Evolutionary conservation across 2,113 vertebrate species (phyloP).

Genomic region (Proteles cristata): DNA sequence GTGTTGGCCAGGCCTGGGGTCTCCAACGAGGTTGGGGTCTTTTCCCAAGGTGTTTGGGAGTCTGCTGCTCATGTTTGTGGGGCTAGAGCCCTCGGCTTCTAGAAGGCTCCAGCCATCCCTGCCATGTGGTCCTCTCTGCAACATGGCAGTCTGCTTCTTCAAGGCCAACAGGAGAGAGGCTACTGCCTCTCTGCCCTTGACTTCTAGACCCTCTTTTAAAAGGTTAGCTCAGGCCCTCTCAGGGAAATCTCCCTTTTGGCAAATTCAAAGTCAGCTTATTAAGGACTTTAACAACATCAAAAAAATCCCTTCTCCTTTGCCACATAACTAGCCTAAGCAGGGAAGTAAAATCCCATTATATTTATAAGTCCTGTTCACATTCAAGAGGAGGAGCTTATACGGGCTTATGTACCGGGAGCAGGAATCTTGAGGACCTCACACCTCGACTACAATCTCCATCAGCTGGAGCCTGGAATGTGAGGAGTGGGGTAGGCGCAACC

Average conservation of each 20-base stretch:
- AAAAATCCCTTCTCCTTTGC: background rate
- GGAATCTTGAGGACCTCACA: background rate
- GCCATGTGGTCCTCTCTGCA: background rate
- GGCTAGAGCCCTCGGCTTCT: background rate
- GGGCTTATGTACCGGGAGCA: background rate
- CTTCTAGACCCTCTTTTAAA: background rate
- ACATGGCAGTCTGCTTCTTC: background rate
- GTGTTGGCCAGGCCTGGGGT: background rate
- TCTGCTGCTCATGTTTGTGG: background rate
- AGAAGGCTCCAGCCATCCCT: background rate
- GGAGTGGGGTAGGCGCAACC: accelerated
- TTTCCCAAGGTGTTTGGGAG: background rate
- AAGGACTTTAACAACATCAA: background rate
- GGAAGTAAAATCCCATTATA: background rate
- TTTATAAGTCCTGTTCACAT: background rate
- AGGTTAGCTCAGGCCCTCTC: background rate
- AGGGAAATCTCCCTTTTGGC: background rate
- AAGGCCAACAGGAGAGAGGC: background rate
- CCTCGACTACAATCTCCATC: background rate
- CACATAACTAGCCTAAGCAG: background rate
- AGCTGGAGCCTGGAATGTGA: background rate
- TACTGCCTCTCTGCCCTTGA: background rate
- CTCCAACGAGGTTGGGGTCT: background rate
- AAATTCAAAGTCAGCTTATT: background rate
- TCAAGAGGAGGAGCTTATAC: background rate